A percentile compares a stretch with the other conserved stretches of the same genome.
These are phyloP conservation scores for Phoenicopterus ruber DNA, from an alignment of 2,113 vertebrate species.

Conservation along the genomic window DNA sequence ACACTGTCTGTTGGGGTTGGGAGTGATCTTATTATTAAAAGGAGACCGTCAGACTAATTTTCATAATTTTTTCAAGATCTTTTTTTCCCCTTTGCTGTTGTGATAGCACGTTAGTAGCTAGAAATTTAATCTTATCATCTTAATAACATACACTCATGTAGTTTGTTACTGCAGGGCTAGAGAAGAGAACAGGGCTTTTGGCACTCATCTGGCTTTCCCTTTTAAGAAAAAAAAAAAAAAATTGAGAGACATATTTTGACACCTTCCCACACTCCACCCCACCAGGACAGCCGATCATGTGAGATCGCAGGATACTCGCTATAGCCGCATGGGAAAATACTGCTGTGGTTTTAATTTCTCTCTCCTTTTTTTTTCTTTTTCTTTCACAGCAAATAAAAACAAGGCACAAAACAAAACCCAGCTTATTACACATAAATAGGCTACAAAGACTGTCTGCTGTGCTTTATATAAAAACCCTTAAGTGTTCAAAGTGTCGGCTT, in stretches of 20 bases:
- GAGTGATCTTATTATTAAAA: conserved; percentile 61
- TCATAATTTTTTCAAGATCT: conserved; percentile 56
- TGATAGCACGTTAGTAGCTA: conserved; percentile 39
- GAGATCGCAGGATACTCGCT: conserved; percentile 13
- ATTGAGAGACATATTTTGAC: conserved; percentile 60
- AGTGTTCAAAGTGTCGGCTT: conserved; percentile 33
- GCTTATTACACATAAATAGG: conserved; percentile 47
- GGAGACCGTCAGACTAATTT: conserved; percentile 60
- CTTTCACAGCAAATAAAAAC: not conserved
- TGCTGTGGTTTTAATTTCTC: conserved; percentile 56
- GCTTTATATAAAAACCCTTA: conserved; percentile 15
- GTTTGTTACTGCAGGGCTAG: conserved; percentile 59
- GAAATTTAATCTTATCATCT: conserved; percentile 64
- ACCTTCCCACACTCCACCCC: conserved; percentile 64
- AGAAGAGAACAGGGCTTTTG: conserved; percentile 47
- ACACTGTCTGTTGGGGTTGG: conserved; percentile 48
- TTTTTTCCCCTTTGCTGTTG: conserved; percentile 24
- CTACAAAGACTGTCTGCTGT: conserved; percentile 55
- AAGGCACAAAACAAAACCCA: not conserved
- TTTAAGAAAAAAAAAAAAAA: conserved; percentile 30
- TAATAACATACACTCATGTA: conserved; percentile 51
- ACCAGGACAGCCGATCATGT: conserved; percentile 38
- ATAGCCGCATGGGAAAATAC: conserved; percentile 44
- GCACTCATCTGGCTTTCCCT: conserved; percentile 54
- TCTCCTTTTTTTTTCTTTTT: not conserved